Base-by-base conservation (phyloP, 2,888 invertebrate genomes). In the Portevinia maculata region DNA sequence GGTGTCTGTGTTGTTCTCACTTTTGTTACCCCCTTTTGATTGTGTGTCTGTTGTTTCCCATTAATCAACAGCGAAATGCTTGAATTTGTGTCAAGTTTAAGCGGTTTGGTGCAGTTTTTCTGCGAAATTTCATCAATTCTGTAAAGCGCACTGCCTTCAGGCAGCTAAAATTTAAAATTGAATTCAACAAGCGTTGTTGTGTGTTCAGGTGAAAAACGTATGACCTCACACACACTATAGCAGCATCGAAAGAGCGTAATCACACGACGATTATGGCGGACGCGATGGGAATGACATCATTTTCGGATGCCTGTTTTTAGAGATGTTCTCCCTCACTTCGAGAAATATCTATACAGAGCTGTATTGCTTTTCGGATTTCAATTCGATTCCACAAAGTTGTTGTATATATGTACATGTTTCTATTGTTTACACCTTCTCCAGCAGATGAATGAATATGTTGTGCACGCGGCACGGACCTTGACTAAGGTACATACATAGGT, bases 71-170 rank as follows among this genome's bases (percentile, higher is more conserved):
- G 53, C 70, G 28, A 59, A 62, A 69, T 39, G 50, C 48, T 52
- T n/a, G 60, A 76, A 81, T 81, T 59, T 81, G 76, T 81, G 81
- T 81, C 81, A 81, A 81, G 81, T 81, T 76, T 75, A 75, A 71
- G 69, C 37, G 62, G 41, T 74, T 69, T 53, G 57, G 46, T 75
- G 53, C 60, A 60, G 32, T 46, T 44, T 37, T 52, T 53, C n/a
- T n/a, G 34, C 32, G 19, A 15, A 15, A 32, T 52, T 60, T 15
- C n/a, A 28, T 48, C 24, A 65, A 65, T 65, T 65, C 50, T 30
- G 9, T 39, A 41, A 64, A 39, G 37, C 32, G 1, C 15, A 39
- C 15, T 32, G 60, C 21, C 13, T n/a, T n/a, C n/a, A n/a, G 8
- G 41, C 7, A 44, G 11, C 19, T n/a, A 15, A 57, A 39, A 41